A percentile compares a stretch with the other conserved stretches of the same genome.
Evolutionary conservation across 2,113 vertebrate species (phyloP).

Genomic region (Prunella himalayana): DNA sequence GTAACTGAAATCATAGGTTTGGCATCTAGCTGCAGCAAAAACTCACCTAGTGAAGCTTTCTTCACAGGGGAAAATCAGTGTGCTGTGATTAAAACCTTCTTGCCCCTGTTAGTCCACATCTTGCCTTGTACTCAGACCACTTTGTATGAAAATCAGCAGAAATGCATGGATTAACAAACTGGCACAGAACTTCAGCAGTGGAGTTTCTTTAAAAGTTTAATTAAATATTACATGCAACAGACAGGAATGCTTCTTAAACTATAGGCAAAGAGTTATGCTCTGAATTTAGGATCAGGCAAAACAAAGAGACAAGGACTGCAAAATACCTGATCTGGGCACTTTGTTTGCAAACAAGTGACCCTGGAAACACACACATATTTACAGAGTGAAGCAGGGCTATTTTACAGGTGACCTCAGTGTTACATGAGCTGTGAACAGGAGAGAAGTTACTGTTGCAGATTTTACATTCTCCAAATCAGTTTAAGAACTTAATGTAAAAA

Average conservation of each 20-base stretch:
- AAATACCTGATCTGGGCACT: neutral
- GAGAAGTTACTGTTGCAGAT: neutral
- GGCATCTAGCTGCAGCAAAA: neutral
- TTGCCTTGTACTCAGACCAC: fast-evolving
- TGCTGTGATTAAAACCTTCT: neutral
- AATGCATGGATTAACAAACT: neutral
- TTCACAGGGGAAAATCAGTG: fast-evolving
- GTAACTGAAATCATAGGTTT: neutral
- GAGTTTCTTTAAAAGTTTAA: conserved; percentile 23
- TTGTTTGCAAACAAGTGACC: neutral
- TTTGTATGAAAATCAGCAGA: neutral
- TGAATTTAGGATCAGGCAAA: neutral
- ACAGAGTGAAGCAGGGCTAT: neutral
- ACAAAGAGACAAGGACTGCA: neutral
- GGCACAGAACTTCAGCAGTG: neutral
- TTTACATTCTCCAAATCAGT: neutral
- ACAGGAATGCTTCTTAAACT: neutral
- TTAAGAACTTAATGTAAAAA: neutral
- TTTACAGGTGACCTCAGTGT: neutral
- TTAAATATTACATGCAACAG: conserved; percentile 33
- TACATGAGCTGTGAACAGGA: neutral
- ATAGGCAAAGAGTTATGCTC: neutral
- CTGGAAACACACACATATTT: neutral
- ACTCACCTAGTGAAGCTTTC: neutral
- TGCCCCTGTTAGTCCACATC: fast-evolving